Evolutionary conservation across 2,797 vertebrate genomes (phyloP), one percentile per base, ranked within the genome.

Genomic region (Sebastes oblongus): DNA sequence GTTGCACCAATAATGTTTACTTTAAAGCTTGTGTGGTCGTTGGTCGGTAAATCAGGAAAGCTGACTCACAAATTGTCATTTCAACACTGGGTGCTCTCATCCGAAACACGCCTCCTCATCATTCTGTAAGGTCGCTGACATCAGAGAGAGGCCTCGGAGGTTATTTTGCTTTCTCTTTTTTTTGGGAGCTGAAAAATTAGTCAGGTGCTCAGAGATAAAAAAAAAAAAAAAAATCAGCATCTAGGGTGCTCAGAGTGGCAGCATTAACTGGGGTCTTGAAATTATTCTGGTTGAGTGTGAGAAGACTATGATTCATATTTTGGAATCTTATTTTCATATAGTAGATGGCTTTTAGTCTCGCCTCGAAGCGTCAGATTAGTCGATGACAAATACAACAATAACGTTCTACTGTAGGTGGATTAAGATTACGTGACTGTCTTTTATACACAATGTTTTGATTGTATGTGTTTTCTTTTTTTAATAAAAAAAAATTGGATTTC

Each of bases 391-490:
- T 86, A 83, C 72, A 81, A 89, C 42, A 78, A 69, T 86, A 87
- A 86, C 3, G 68, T 92, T 92, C 87, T 90, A 62, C 77, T 83
- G 56, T 90, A 92, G 89, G 81, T 93, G 92, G 92, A 89, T 89
- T 83, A 78, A 84, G 68, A 74, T 77, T 88, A 82, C 60, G 80
- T 91, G 88, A 91, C 75, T 83, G 78, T 89, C 77, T 93, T 94
- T 93, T 94, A 83, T 93, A 94, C 82, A 79, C 85, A 73, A 85
- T 89, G 84, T 92, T 93, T 89, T 90, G 84, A 88, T 90, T 93
- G 91, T 92, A 86, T 81, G 78, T 83, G 36, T 74, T 81, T 82
- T 80, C 25, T 89, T 85, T 87, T 83, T 88, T 77, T 68, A 90
- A 89, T 86, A 84, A 94, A 94, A 95, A 59, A 89, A 86, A 78